A percentile compares a stretch with the other conserved stretches of the same genome.
Evolutionary conservation across 2,113 vertebrate genomes (phyloP).

Genomic region (Tiliqua scincoides): DNA sequence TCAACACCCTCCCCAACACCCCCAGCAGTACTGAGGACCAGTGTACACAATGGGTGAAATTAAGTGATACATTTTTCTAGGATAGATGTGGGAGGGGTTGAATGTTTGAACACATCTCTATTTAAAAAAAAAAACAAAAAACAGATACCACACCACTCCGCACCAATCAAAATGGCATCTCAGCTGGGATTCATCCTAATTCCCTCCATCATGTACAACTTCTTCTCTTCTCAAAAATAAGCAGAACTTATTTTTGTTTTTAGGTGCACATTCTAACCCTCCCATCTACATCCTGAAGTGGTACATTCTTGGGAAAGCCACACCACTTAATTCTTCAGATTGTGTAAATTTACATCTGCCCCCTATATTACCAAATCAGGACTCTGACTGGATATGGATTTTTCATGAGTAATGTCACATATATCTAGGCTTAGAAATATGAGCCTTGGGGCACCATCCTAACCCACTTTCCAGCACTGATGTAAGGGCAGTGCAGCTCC

Average conservation of each 20-base stretch:
- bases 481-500: too few relatives aligned
- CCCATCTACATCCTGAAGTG: neutral
- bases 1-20: neutral
- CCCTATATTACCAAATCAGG: neutral
- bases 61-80: neutral
- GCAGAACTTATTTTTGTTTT: neutral
- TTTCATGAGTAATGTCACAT: too few relatives aligned
- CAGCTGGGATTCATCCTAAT: neutral
- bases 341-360: too few relatives aligned
- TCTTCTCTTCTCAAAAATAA: too few relatives aligned
- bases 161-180: neutral
- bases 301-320: neutral
- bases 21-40: neutral
- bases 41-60: neutral
- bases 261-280: neutral
- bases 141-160: neutral
- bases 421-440: too few relatives aligned
- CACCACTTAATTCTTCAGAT: neutral
- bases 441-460: too few relatives aligned
- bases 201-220: neutral
- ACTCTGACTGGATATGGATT: neutral
- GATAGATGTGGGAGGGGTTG: neutral
- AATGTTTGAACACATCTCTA: neutral
- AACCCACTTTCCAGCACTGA: too few relatives aligned
- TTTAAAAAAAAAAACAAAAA: neutral